Evolutionary conservation across 2,888 invertebrate species (phyloP).

Genomic region (Apodemia mormo): DNA sequence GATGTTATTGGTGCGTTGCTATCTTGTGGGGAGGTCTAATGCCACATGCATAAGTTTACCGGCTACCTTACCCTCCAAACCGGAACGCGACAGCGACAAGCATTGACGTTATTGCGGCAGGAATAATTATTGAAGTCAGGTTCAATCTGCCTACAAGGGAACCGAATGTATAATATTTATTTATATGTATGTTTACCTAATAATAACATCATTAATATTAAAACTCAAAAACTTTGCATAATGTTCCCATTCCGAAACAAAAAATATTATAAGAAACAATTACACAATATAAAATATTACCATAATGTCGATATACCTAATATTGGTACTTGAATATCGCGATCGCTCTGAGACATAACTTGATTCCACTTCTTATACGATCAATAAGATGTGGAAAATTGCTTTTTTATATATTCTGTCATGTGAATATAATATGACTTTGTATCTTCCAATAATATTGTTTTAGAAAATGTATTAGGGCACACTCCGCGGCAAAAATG

Average conservation of each 20-base stretch:
- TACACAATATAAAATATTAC: constrained; percentile 7
- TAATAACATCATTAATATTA: neutral
- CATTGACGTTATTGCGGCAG: too few species aligned
- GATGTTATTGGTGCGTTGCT: too few species aligned
- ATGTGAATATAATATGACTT: constrained; percentile 4
- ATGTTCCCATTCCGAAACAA: neutral
- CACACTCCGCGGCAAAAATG: neutral
- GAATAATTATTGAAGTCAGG: too few species aligned
- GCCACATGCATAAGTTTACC: too few species aligned
- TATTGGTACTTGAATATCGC: constrained; percentile 14
- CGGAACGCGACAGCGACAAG: too few species aligned
- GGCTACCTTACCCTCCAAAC: too few species aligned
- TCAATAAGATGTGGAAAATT: constrained; percentile 18
- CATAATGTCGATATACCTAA: neutral
- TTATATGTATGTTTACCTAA: too few species aligned
- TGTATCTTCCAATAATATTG: constrained; percentile 5
- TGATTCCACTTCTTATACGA: constrained; percentile 16
- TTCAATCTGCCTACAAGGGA: too few species aligned
- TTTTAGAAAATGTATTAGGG: constrained; percentile 2
- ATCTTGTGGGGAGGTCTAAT: too few species aligned
- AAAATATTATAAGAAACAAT: constrained; percentile 2
- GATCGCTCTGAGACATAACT: constrained; percentile 14
- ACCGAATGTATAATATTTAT: too few species aligned
- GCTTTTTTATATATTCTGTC: constrained; percentile 12
- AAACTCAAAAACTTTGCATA: neutral